These are phyloP conservation scores for Drosophila carrolli DNA, from an alignment of 1,140 invertebrate genomes.

Conservation along the genomic window DNA sequence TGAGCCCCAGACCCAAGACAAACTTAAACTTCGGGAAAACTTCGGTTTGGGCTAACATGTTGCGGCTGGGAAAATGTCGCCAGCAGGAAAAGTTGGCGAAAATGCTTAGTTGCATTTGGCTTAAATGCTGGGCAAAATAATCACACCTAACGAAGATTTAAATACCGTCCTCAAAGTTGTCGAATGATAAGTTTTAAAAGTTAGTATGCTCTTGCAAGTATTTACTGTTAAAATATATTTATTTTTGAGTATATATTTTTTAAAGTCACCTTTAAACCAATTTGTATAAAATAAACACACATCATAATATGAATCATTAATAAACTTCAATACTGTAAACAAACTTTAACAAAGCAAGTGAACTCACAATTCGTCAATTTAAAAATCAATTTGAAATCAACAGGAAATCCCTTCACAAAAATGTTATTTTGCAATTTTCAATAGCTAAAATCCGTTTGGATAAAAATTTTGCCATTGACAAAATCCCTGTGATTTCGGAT, in stretches of 20 bases:
- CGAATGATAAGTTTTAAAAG: no score
- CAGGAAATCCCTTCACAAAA: background rate
- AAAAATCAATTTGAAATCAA: background rate
- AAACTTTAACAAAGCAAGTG: no score
- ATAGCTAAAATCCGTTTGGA: conserved; percentile 3
- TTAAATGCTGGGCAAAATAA: conserved; percentile 6
- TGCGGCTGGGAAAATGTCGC: conserved; percentile 41
- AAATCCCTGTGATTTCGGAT: background rate
- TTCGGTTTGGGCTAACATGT: conserved; percentile 43
- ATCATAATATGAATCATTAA: no score
- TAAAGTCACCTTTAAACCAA: no score
- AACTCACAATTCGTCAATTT: background rate
- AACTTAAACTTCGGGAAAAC: conserved; percentile 41
- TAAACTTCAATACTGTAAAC: no score
- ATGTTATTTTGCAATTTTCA: background rate
- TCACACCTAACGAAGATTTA: background rate
- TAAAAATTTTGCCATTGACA: background rate
- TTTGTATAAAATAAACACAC: no score
- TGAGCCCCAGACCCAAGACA: conserved; percentile 17
- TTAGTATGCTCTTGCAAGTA: no score
- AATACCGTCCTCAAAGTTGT: background rate
- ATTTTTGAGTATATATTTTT: no score
- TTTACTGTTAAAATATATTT: no score
- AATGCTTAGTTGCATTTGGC: conserved; percentile 16
- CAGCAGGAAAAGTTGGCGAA: conserved; percentile 24